Conservation (phyloP, 2,888 invertebrate genomes). For the Drosophila prolongata region DNA sequence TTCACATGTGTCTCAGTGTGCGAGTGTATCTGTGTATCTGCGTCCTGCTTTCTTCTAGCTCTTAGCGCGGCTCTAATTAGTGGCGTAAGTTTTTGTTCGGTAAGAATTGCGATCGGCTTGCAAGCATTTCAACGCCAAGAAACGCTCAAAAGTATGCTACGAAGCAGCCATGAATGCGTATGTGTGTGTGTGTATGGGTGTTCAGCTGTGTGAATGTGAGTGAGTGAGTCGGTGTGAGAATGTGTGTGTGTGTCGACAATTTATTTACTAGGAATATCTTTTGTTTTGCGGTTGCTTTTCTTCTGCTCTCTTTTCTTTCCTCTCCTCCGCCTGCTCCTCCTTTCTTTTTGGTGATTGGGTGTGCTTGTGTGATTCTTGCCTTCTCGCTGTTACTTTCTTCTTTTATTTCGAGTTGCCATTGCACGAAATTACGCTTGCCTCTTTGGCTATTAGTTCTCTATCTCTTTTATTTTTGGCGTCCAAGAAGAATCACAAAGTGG, state of each 20-base stretch:
- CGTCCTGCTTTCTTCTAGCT: conserved; percentile 23
- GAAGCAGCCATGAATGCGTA: conserved; percentile 21
- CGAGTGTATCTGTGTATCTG: conserved; percentile 14
- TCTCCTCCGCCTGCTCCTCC: neutral
- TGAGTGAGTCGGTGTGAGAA: conserved; percentile 32
- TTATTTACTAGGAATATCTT: conserved; percentile 68
- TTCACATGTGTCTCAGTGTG: conserved; percentile 58
- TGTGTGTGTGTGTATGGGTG: conserved; percentile 9
- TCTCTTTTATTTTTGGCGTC: conserved; percentile 4
- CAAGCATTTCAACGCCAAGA: conserved; percentile 14
- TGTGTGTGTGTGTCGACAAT: conserved; percentile 51
- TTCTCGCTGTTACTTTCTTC: neutral
- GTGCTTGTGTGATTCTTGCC: conserved; percentile 1
- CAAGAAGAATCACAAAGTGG: conserved; percentile 43
- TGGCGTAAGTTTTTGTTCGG: conserved; percentile 18
- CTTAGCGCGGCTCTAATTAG: conserved; percentile 20
- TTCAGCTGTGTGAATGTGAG: conserved; percentile 19
- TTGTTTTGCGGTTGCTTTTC: conserved; percentile 43
- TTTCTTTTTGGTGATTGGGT: conserved; percentile 4
- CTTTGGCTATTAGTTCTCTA: conserved; percentile 13
- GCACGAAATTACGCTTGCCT: conserved; percentile 14
- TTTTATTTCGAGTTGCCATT: neutral
- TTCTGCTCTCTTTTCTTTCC: conserved; percentile 22
- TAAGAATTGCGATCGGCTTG: conserved; percentile 34
- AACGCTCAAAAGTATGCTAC: conserved; percentile 68